phyloP scores from a whole-genome alignment of 2,113 vertebrate species.

The Lethenteron reissneri region DNA sequence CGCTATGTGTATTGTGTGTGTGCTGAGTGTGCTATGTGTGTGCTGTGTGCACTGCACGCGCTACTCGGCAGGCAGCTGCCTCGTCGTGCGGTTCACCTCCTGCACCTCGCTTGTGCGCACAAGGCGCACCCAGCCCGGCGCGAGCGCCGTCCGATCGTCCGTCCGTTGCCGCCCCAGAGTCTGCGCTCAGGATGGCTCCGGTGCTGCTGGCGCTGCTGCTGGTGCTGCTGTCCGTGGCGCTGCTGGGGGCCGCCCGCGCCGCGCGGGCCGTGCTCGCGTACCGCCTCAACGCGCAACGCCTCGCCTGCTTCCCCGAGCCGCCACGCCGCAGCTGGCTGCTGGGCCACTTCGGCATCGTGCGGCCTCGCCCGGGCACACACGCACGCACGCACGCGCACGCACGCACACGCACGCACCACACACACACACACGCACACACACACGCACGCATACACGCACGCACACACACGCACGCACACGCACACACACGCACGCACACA shows the following conservation, averaged over 20 bases:
- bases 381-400: too few species aligned
- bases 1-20: too few species aligned
- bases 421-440: too few species aligned
- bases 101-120: slow-evolving; percentile 12
- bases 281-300: slow-evolving; percentile 16
- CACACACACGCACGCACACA: too few species aligned
- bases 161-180: neutral
- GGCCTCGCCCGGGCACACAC: slow-evolving; percentile 8
- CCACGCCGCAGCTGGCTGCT: slow-evolving; percentile 34
- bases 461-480: too few species aligned
- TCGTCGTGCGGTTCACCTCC: slow-evolving; percentile 9
- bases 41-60: too few species aligned
- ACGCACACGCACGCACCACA: too few species aligned
- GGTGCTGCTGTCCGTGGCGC: slow-evolving; percentile 15
- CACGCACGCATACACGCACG: too few species aligned
- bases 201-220: slow-evolving; percentile 15
- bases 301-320: slow-evolving; percentile 35
- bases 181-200: slow-evolving; percentile 10
- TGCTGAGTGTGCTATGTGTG: too few species aligned
- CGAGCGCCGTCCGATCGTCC: slow-evolving; percentile 14
- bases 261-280: slow-evolving; percentile 16
- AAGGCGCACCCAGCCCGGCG: slow-evolving; percentile 13
- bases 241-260: slow-evolving; percentile 8
- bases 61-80: too few species aligned
- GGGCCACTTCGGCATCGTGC: slow-evolving; percentile 46